Conservation (phyloP, 2,113 vertebrate species). For the Pollachius pollachius region DNA sequence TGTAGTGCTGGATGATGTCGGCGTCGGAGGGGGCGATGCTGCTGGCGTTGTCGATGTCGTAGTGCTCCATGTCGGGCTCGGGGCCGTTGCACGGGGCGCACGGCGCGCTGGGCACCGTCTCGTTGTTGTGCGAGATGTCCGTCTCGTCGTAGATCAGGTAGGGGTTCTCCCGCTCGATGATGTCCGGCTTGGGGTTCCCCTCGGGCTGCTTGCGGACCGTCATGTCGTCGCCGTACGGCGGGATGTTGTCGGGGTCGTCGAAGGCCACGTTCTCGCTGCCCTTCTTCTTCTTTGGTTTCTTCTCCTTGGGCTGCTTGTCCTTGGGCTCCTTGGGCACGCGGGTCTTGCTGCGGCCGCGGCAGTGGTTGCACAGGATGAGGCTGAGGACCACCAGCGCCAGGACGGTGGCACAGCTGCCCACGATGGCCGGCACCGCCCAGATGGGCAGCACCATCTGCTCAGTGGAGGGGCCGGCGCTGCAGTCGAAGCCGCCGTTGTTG, state of each 20-base stretch:
- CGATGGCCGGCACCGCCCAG: slow-evolving; percentile 95
- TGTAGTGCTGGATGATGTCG: slow-evolving; percentile 96
- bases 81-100: slow-evolving; percentile 80
- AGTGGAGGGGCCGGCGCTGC: slow-evolving; percentile 61
- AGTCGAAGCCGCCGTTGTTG: slow-evolving; percentile 74
- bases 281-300: slow-evolving; percentile 91
- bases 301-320: slow-evolving; percentile 90
- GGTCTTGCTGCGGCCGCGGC: slow-evolving; percentile 79
- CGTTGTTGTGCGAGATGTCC: slow-evolving; percentile 78
- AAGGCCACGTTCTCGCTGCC: slow-evolving; percentile 96
- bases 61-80: slow-evolving; percentile 90
- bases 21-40: slow-evolving; percentile 96
- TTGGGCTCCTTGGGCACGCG: slow-evolving; percentile 77
- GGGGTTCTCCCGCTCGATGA: slow-evolving; percentile 95
- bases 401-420: slow-evolving; percentile 88
- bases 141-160: slow-evolving; percentile 97
- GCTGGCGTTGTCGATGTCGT: slow-evolving; percentile 97
- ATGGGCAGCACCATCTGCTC: slow-evolving; percentile 84
- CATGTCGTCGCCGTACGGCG: slow-evolving; percentile 92
- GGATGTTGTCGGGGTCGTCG: slow-evolving; percentile 93
- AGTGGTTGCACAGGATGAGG: slow-evolving; percentile 93
- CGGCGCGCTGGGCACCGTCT: slow-evolving; percentile 89
- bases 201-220: slow-evolving; percentile 94
- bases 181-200: slow-evolving; percentile 95
- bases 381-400: slow-evolving; percentile 89